A percentile compares a stretch with the other conserved stretches of the same genome.
phyloP scores from a whole-genome alignment of 2,888 invertebrate species.

The Mellilla xanthometata region DNA sequence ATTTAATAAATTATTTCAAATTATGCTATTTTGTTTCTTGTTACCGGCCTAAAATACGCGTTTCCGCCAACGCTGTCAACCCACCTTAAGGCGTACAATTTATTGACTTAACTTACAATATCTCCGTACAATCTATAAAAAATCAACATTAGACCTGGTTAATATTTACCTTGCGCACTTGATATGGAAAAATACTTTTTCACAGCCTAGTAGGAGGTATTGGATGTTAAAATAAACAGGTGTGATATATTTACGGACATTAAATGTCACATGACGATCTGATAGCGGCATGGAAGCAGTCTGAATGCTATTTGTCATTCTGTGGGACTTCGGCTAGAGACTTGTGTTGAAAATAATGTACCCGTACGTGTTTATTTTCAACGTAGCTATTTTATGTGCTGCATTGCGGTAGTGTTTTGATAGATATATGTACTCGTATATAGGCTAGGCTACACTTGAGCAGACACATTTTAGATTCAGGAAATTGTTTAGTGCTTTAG shows the following conservation, averaged over 20 bases:
- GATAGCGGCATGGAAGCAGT: constrained; percentile 7
- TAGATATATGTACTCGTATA: too few species aligned
- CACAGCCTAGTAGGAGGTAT: constrained; percentile 40
- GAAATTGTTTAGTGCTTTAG: too few species aligned
- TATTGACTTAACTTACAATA: constrained; percentile 48
- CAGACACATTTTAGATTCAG: too few species aligned
- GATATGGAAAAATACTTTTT: constrained; percentile 67
- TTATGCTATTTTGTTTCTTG: too few species aligned
- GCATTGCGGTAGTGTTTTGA: too few species aligned
- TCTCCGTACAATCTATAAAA: constrained; percentile 67
- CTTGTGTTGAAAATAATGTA: too few species aligned
- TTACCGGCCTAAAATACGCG: too few species aligned
- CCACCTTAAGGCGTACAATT: constrained; percentile 38
- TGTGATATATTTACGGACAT: constrained; percentile 47
- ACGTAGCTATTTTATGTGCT: too few species aligned
- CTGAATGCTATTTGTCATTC: constrained; percentile 19
- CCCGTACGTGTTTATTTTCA: too few species aligned
- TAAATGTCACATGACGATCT: constrained; percentile 37
- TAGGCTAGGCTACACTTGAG: too few species aligned
- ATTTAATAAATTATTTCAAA: too few species aligned
- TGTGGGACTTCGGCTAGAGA: neutral
- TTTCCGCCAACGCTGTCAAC: too few species aligned
- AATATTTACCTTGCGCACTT: constrained; percentile 70
- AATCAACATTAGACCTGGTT: constrained; percentile 63
- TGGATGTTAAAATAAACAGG: constrained; percentile 59